Conservation (phyloP, 2,888 invertebrate genomes). For the Catocala fraxini region DNA sequence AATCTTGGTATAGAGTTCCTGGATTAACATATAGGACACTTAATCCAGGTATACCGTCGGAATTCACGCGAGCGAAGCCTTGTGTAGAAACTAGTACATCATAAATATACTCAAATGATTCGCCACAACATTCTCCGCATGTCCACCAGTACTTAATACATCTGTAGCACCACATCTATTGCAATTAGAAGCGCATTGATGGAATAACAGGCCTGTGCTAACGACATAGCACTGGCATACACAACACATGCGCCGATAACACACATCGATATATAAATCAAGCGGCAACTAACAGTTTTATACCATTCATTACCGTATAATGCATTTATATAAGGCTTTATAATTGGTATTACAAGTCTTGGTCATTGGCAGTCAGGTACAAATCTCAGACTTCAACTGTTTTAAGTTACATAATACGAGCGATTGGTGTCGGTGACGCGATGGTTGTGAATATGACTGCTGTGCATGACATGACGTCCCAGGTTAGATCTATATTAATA, state of each 20-base stretch:
- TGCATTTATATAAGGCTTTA: constrained; percentile 46
- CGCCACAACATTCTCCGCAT: constrained; percentile 1
- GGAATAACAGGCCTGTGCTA: constrained; percentile 51
- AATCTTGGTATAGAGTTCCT: too few species aligned
- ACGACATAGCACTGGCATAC: constrained; percentile 33
- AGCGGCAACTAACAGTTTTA: constrained; percentile 62
- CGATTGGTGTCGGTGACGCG: too few species aligned
- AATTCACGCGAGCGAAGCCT: too few species aligned
- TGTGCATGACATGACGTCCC: too few species aligned
- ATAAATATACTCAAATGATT: background rate
- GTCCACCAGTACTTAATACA: background rate
- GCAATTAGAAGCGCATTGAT: constrained; percentile 62
- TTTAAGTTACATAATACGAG: too few species aligned
- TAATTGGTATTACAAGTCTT: background rate
- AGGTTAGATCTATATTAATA: too few species aligned
- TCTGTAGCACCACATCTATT: constrained; percentile 13
- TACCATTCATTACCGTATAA: constrained; percentile 48
- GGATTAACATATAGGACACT: too few species aligned
- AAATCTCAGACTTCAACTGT: too few species aligned
- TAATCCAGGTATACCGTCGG: too few species aligned
- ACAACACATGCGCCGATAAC: constrained; percentile 29
- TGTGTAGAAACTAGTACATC: background rate
- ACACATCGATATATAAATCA: constrained; percentile 60
- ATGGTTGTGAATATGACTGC: too few species aligned
- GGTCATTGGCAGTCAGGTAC: too few species aligned